A percentile compares a stretch with the other conserved stretches of the same genome.
Conservation (phyloP, 2,797 vertebrate species). For the Etheostoma perlongum region DNA sequence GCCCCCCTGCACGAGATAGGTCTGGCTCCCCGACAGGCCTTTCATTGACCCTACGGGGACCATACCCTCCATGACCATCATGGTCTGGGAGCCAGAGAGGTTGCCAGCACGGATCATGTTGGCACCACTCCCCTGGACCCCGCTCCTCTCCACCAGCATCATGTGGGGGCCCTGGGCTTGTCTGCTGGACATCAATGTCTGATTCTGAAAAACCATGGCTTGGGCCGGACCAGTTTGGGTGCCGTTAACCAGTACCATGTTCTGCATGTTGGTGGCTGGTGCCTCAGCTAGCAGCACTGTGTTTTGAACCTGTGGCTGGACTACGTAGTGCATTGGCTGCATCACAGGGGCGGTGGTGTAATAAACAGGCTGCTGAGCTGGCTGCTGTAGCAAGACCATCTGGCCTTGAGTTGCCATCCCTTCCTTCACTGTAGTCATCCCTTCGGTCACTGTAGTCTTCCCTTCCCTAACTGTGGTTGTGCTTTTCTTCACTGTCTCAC, state of each 20-base stretch:
- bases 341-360: constrained; percentile 68
- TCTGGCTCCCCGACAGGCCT: constrained; percentile 59
- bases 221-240: constrained; percentile 48
- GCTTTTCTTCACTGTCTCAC: constrained; percentile 37
- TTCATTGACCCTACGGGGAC: constrained; percentile 55
- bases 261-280: constrained; percentile 28
- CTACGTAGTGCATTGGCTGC: constrained; percentile 58
- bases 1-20: constrained; percentile 42
- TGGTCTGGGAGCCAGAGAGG: constrained; percentile 57
- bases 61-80: constrained; percentile 67
- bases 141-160: constrained; percentile 65
- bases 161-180: constrained; percentile 60
- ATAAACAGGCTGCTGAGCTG: constrained; percentile 70
- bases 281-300: constrained; percentile 30
- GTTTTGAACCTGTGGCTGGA: constrained; percentile 81
- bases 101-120: constrained; percentile 55
- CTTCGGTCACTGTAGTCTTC: constrained; percentile 21
- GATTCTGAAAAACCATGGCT: constrained; percentile 71
- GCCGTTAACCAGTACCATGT: constrained; percentile 56
- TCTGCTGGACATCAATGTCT: constrained; percentile 48
- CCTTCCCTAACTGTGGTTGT: constrained; percentile 17
- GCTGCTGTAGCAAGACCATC: constrained; percentile 51
- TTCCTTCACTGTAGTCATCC: constrained; percentile 24
- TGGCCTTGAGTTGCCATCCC: constrained; percentile 14
- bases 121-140: constrained; percentile 1